Evolutionary conservation across 2,797 vertebrate genomes (phyloP).

Genomic region (Acomys russatus): DNA sequence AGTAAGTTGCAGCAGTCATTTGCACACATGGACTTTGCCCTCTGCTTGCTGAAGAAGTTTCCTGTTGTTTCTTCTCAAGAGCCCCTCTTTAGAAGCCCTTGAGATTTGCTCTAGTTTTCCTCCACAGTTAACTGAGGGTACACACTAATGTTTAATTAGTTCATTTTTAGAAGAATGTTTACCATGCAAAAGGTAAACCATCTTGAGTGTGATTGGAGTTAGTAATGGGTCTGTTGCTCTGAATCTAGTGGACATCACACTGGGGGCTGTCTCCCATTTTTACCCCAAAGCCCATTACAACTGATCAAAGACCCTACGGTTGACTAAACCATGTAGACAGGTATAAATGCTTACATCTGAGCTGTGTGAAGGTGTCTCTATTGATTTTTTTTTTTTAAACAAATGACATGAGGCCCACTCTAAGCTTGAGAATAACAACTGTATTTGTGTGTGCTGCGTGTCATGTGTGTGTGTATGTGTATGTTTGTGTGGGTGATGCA

Average conservation of each 20-base stretch:
- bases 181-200: background rate
- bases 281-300: background rate
- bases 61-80: background rate
- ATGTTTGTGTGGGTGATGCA: background rate
- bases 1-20: rapidly evolving
- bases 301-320: background rate
- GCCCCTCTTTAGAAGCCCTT: background rate
- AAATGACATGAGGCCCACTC: background rate
- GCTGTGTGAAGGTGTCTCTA: background rate
- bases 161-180: background rate
- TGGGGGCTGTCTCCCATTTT: background rate
- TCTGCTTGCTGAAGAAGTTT: background rate
- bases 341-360: background rate
- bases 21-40: background rate
- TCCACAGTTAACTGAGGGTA: background rate
- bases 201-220: background rate
- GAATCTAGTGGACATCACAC: background rate
- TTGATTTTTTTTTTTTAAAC: background rate
- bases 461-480: background rate
- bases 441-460: background rate
- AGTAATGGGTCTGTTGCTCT: background rate
- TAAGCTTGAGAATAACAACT: background rate
- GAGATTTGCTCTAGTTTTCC: background rate
- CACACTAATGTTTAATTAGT: conserved; percentile 3
- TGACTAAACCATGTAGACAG: background rate